A percentile compares a stretch with the other conserved stretches of the same genome.
Conservation (phyloP, 2,888 invertebrate species). For the Belgica antarctica region DNA sequence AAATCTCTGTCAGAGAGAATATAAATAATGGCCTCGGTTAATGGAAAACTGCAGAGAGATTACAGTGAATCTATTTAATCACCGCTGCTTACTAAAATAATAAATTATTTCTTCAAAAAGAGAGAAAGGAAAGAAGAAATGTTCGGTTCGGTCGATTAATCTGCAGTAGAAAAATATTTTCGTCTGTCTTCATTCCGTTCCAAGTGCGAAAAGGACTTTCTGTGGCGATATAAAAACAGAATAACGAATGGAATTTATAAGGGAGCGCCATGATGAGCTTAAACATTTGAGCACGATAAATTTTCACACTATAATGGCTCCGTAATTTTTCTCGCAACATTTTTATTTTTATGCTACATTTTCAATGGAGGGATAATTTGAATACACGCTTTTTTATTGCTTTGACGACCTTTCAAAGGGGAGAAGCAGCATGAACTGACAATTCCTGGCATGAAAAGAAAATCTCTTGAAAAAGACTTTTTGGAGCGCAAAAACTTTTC, state of each 20-base stretch:
- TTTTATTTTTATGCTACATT: background rate
- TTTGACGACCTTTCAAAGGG: background rate
- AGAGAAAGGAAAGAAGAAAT: background rate
- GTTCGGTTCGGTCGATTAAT: background rate
- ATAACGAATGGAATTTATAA: background rate
- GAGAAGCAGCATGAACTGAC: background rate
- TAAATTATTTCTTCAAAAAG: conserved; percentile 14
- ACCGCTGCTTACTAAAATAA: conserved; percentile 15
- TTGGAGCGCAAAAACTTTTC: background rate
- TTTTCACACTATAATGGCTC: conserved; percentile 4
- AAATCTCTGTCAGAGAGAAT: conserved; percentile 30
- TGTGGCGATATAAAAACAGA: background rate
- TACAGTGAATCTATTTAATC: conserved; percentile 6
- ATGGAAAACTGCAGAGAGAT: background rate
- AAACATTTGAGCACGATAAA: background rate
- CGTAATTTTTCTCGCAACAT: background rate
- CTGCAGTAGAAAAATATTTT: background rate
- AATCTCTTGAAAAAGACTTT: background rate
- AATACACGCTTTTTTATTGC: conserved; percentile 11
- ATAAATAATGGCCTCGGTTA: conserved; percentile 20
- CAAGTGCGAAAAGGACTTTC: background rate
- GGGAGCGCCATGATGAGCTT: background rate
- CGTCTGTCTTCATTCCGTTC: background rate
- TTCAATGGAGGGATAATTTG: conserved; percentile 13
- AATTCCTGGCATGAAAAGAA: background rate